Evolutionary conservation across 2,888 invertebrate genomes (phyloP).

Genomic region (Pedicia rivosa): DNA sequence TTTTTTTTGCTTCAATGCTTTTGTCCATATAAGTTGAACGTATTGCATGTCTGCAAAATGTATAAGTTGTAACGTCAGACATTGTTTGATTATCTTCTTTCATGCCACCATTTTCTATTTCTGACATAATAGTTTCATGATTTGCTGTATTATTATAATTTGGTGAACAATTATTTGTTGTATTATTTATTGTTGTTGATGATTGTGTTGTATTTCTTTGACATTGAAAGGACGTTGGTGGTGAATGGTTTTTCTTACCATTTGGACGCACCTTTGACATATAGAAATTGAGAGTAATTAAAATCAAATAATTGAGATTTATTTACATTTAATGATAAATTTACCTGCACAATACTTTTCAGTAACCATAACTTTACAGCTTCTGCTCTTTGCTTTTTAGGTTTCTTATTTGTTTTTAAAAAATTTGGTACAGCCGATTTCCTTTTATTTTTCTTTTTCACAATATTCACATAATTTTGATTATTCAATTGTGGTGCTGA

Average conservation of each 20-base stretch:
- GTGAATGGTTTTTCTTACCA: too few relatives aligned
- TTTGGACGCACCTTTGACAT: too few relatives aligned
- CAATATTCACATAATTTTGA: not conserved
- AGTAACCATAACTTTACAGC: not conserved
- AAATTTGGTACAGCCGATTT: not conserved
- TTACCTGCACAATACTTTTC: slow-evolving; percentile 1
- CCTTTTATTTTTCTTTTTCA: not conserved
- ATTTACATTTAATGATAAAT: too few relatives aligned
- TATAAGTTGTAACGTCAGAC: not conserved
- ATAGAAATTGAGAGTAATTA: too few relatives aligned
- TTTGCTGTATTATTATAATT: too few relatives aligned
- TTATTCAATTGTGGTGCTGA: not conserved
- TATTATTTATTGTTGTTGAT: too few relatives aligned
- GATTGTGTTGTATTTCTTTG: too few relatives aligned
- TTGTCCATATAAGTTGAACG: slow-evolving; percentile 2
- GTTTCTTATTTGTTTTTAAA: not conserved
- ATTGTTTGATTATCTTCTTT: not conserved
- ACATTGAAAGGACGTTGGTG: too few relatives aligned
- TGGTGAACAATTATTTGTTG: too few relatives aligned
- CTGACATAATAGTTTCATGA: slow-evolving; percentile 1
- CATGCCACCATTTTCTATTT: slow-evolving; percentile 1
- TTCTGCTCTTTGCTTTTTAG: not conserved
- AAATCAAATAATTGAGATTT: too few relatives aligned
- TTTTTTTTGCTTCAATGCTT: slow-evolving; percentile 2
- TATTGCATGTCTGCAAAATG: slow-evolving; percentile 2